These are phyloP conservation scores for Exocentrus adspersus DNA, from an alignment of 2,888 invertebrate species.

Conservation along the genomic window DNA sequence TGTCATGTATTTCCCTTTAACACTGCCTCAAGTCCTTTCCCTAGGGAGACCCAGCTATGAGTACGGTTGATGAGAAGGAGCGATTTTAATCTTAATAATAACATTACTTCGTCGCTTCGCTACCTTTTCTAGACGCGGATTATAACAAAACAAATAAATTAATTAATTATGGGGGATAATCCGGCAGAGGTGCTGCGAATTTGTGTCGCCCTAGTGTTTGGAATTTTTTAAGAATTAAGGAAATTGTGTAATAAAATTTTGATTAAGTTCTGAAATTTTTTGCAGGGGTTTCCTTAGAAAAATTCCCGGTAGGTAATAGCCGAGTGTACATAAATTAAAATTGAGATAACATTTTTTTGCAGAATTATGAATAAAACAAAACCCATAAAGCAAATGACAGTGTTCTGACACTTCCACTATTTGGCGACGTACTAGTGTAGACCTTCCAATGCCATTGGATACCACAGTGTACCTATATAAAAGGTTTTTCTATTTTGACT, in stretches of 20 bases:
- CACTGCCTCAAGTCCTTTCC: constrained; percentile 1
- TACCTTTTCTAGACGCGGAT: constrained; percentile 8
- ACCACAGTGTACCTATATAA: no score
- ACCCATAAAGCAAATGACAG: no score
- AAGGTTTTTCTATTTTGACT: no score
- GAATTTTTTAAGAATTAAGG: constrained; percentile 1
- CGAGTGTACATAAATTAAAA: no score
- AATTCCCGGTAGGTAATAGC: no score
- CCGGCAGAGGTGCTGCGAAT: background rate
- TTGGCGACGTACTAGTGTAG: no score
- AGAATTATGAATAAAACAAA: no score
- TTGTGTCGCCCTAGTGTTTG: background rate
- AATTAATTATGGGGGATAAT: constrained; percentile 2
- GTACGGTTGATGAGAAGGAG: constrained; percentile 15
- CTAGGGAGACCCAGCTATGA: background rate
- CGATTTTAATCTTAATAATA: constrained; percentile 21
- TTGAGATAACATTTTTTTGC: no score
- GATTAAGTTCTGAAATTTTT: background rate
- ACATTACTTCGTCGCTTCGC: constrained; percentile 16
- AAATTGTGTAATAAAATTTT: background rate
- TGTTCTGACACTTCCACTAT: no score
- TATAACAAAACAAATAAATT: constrained; percentile 20
- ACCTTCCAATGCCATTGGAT: no score
- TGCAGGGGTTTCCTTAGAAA: no score
- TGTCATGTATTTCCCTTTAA: background rate